Conservation (phyloP, 2,797 vertebrate species). For the Rhadinocentrus ornatus region DNA sequence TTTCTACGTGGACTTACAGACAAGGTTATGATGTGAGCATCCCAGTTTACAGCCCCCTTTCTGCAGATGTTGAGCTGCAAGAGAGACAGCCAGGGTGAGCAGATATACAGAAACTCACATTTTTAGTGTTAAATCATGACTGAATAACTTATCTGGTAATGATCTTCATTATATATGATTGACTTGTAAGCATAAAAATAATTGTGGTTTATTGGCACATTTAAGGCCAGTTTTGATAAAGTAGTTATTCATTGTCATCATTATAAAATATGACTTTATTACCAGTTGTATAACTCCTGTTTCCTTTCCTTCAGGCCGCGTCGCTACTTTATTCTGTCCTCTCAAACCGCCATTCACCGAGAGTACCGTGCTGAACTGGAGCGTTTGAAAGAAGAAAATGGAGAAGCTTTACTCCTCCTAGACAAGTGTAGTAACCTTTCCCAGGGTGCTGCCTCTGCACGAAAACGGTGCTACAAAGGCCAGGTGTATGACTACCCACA, state of each 20-base stretch:
- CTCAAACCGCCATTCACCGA: conserved; percentile 91
- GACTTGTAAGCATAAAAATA: neutral
- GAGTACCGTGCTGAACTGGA: conserved; percentile 92
- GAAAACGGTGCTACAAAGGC: conserved; percentile 91
- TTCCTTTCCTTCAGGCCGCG: conserved; percentile 80
- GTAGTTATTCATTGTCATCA: too few relatives aligned
- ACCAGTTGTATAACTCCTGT: conserved; percentile 9
- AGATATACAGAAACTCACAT: neutral
- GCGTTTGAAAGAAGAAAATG: conserved; percentile 91
- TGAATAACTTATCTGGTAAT: conserved; percentile 7
- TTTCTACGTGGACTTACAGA: conserved; percentile 98
- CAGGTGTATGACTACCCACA: conserved; percentile 96
- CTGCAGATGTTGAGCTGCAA: conserved; percentile 90
- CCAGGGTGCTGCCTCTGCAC: conserved; percentile 83
- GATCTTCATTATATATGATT: neutral
- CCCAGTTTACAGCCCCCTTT: conserved; percentile 95
- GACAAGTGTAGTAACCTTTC: conserved; percentile 96
- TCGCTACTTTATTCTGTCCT: conserved; percentile 91
- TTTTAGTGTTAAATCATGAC: conserved; percentile 10
- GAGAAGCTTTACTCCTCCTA: conserved; percentile 90
- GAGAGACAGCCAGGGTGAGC: conserved; percentile 93
- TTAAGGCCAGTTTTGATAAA: neutral
- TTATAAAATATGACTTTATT: neutral
- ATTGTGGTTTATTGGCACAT: neutral
- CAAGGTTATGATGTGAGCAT: conserved; percentile 99